Percentiles rank a stretch among this genome's conserved stretches.
phyloP scores from a whole-genome alignment of 2,113 vertebrate genomes.

The Xiphorhynchus elegans region DNA sequence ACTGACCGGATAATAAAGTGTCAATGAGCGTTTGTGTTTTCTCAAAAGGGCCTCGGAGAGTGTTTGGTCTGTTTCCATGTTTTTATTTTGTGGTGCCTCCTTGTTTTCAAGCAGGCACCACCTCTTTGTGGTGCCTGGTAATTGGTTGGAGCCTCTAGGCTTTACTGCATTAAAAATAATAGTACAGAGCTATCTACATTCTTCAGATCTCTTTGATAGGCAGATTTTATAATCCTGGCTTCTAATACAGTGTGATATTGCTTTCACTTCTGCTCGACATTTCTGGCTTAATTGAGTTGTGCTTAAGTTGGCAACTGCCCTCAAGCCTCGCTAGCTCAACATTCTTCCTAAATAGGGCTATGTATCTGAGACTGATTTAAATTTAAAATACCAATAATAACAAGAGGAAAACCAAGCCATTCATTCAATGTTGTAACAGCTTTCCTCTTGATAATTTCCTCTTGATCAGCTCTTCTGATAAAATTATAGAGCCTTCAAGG shows the following conservation, averaged over 20 bases:
- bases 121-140: neutral
- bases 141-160: neutral
- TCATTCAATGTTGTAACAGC: neutral
- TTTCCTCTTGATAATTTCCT: neutral
- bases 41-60: neutral
- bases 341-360: neutral
- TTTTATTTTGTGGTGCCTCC: slow-evolving; percentile 5
- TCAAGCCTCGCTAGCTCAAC: neutral
- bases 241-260: neutral
- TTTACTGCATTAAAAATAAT: slow-evolving; percentile 7
- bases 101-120: neutral
- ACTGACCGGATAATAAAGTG: neutral
- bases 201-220: neutral
- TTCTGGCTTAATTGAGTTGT: slow-evolving; percentile 42
- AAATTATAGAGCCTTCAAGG: neutral
- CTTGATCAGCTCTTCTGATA: neutral
- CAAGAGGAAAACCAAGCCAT: neutral
- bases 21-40: neutral
- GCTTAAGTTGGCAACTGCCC: slow-evolving; percentile 48
- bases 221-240: slow-evolving; percentile 17
- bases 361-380: neutral
- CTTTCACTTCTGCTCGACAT: neutral
- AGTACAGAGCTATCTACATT: neutral
- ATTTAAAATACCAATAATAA: slow-evolving; percentile 20
- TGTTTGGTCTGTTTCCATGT: neutral